Evolutionary conservation across 2,888 invertebrate species (phyloP), one percentile per base, ranked within the genome.

Genomic region (Acrocyrtus sp.): DNA sequence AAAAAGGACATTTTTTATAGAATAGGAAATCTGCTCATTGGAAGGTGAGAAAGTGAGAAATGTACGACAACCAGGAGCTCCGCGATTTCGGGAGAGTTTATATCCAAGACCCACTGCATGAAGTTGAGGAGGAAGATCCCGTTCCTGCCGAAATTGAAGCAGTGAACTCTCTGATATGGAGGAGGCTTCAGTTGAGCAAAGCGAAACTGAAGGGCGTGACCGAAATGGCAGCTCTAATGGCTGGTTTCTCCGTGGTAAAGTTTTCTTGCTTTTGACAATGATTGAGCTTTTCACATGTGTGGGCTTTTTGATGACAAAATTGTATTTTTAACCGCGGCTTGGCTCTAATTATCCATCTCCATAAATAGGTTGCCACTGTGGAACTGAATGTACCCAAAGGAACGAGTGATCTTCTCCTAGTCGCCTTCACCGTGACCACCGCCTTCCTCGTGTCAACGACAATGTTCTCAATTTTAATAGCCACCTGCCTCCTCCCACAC

Each of bases 181-280:
- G 73, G 54, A 57, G 79, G 15, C 60, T 81, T 2, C 77, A 81
- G 21, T 53, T 81, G 48, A 81, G 79, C 58, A 81, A 79, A 65
- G 78, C 79, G 2, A 79, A 80, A 63, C 53, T 81, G 1, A 74
- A 75, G 22, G 75, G 72, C 10, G 76, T 81, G 0, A 79, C 78
- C 3, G 80, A 81, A 63, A 80, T 81, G 73, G 79, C 81, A 5
- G 78, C 80, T 15, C 45, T 81, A 6, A 70, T 76, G 75, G 76
- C 80, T 15, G 81, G 81, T 24, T 81, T 81, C 65, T 76, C 77
- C 15, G 80, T 81, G 17, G 80, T 80, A 51, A 72, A n/a, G 76
- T 60, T n/a, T 1, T 15, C 5, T 12, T 29, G 3, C 17, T 29
- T 1, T n/a, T 17, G 34, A 29, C 47, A 34, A 57, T 24, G 1